Percentiles rank a stretch among this genome's conserved stretches.
These are phyloP conservation scores for Struthidea cinerea DNA, from an alignment of 2,113 vertebrate genomes.

Conservation along the genomic window DNA sequence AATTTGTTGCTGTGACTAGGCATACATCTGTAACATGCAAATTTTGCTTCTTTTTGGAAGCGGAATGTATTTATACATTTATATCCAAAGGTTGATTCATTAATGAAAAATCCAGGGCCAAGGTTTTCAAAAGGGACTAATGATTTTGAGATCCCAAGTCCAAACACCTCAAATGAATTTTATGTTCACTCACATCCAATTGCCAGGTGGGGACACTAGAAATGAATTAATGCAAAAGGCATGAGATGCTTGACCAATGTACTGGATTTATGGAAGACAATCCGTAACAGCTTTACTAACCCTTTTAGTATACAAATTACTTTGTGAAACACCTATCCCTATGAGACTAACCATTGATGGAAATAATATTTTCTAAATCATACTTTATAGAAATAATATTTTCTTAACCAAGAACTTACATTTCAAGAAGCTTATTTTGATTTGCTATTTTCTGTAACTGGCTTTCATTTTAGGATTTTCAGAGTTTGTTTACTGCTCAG, in stretches of 20 bases:
- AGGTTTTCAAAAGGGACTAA: background rate
- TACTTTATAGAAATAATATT: background rate
- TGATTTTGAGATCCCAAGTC: background rate
- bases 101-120: background rate
- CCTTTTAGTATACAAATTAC: background rate
- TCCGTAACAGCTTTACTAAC: background rate
- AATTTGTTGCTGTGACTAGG: background rate
- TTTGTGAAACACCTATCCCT: background rate
- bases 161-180: background rate
- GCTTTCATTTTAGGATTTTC: background rate
- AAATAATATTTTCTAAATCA: background rate
- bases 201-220: background rate
- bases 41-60: background rate
- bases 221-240: background rate
- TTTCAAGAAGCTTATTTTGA: background rate
- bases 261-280: background rate
- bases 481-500: background rate
- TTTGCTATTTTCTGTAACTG: background rate
- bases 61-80: background rate
- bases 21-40: background rate
- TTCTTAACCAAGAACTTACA: background rate
- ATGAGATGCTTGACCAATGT: background rate
- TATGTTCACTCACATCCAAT: background rate
- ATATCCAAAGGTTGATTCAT: background rate
- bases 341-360: fast-evolving